Evolutionary conservation across 2,797 vertebrate genomes (phyloP), one percentile per base, ranked within the genome.

Genomic region (Netta rufina): DNA sequence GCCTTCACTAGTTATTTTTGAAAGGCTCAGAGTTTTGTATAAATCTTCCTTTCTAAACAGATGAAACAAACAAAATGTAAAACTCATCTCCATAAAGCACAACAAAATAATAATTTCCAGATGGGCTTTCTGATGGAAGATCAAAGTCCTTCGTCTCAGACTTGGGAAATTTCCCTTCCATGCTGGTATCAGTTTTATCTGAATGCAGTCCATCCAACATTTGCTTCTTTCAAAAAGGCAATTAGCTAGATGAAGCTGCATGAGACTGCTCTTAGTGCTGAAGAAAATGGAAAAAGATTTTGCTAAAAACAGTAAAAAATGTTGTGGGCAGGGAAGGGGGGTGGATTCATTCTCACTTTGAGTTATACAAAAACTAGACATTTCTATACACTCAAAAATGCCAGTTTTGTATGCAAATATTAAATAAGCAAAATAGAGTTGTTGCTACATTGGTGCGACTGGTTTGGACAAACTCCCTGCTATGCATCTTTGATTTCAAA

Each of bases 101-200:
- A 92, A 72, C 71, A 93, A 74, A 84, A 90, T 77, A 92, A 94
- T 67, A 76, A 94, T 92, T 89, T 96, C 93, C 96, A 96, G 89
- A 94, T 95, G 94, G 43, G 25, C 13, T 92, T 94, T 74, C 80
- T 93, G 81, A 89, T 95, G 94, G 65, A 75, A 96, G 92, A 95
- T 96, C 92, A 89, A 96, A 96, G 93, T 39, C 78, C 64, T 80
- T 90, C 81, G 20, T 82, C 87, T 72, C 61, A 69, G 87, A 57
- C 53, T 89, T 85, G 78, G 93, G 93, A 95, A 73, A 51, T 81
- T 90, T 95, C 78, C 86, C 64, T 84, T 93, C 77, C 75, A 71
- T 39, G 62, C 83, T 86, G 76, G 5, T 92, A 91, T 54, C 89
- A 65, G 87, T 80, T 96, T 77, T 93, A 93, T 95, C 81, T 89